phyloP scores from a whole-genome alignment of 2,888 invertebrate species.

The Adineta ricciae region DNA sequence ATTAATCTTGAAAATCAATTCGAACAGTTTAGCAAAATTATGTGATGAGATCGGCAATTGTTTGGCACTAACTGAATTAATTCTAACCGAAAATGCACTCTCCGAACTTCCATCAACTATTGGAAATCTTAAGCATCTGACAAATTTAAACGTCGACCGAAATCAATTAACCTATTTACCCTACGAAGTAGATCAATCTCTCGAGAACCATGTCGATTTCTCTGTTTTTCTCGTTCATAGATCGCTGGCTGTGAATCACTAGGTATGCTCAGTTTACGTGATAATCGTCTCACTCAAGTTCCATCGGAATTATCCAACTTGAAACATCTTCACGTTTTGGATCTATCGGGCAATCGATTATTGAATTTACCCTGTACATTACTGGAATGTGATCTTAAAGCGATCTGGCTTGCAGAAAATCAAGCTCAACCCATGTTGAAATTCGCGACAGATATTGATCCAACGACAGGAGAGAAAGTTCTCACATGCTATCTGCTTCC shows the following conservation, averaged over 20 bases:
- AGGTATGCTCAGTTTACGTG: constrained; percentile 69
- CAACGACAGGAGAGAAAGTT: constrained; percentile 78
- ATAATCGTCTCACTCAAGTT: constrained; percentile 68
- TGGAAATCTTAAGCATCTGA: constrained; percentile 76
- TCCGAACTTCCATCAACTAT: constrained; percentile 75
- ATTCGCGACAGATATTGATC: constrained; percentile 88
- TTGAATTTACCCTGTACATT: constrained; percentile 30
- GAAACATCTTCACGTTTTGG: constrained; percentile 69
- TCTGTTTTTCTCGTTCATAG: constrained; percentile 40
- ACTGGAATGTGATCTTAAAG: constrained; percentile 31
- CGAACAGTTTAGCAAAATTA: constrained; percentile 51
- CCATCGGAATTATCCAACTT: constrained; percentile 83
- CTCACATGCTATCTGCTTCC: constrained; percentile 94
- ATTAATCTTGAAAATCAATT: constrained; percentile 86
- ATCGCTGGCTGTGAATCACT: constrained; percentile 75
- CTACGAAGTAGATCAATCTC: constrained; percentile 43
- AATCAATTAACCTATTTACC: constrained; percentile 59
- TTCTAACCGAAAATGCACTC: constrained; percentile 85
- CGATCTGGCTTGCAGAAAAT: constrained; percentile 34
- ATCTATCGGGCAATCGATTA: constrained; percentile 58
- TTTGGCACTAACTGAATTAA: constrained; percentile 82
- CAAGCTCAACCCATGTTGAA: constrained; percentile 84
- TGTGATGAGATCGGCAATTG: constrained; percentile 57
- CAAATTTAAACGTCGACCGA: constrained; percentile 77
- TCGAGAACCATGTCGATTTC: neutral